Evolutionary conservation across 1,140 invertebrate genomes (phyloP).

Genomic region (Tetragonula clypearis): DNA sequence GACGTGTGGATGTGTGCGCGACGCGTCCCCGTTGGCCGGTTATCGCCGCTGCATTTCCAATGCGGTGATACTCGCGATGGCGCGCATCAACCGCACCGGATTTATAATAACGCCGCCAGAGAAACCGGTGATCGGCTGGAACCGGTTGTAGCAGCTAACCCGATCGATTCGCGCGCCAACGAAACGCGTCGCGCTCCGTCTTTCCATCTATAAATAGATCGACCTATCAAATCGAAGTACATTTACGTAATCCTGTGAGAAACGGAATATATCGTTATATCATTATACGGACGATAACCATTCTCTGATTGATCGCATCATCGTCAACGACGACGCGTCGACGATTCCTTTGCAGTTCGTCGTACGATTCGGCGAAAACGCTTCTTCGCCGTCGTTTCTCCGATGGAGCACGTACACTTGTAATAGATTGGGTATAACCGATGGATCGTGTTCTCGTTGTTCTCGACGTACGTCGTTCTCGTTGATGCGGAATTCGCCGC

Average conservation of each 20-base stretch:
- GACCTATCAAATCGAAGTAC: not conserved
- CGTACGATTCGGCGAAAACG: not conserved
- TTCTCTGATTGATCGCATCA: not conserved
- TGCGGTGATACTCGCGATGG: slow-evolving; percentile 14
- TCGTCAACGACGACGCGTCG: not conserved
- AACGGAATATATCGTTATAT: not conserved
- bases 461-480: not conserved
- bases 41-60: slow-evolving; percentile 27
- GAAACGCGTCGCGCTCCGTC: not conserved
- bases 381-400: not conserved
- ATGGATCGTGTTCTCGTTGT: not conserved
- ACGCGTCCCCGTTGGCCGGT: slow-evolving; percentile 10
- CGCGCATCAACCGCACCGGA: slow-evolving; percentile 33
- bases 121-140: slow-evolving; percentile 37
- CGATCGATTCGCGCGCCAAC: not conserved
- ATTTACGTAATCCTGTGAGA: not conserved
- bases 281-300: not conserved
- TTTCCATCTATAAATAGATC: slow-evolving; percentile 34
- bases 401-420: not conserved
- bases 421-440: too few relatives aligned
- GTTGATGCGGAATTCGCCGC: slow-evolving; percentile 56
- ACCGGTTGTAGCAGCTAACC: slow-evolving; percentile 37
- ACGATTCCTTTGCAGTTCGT: not conserved
- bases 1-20: not conserved
- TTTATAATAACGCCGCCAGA: slow-evolving; percentile 38